Percentiles rank a stretch among this genome's conserved stretches.
Evolutionary conservation across 2,113 vertebrate species (phyloP).

Genomic region (Pomatostomus ruficeps): DNA sequence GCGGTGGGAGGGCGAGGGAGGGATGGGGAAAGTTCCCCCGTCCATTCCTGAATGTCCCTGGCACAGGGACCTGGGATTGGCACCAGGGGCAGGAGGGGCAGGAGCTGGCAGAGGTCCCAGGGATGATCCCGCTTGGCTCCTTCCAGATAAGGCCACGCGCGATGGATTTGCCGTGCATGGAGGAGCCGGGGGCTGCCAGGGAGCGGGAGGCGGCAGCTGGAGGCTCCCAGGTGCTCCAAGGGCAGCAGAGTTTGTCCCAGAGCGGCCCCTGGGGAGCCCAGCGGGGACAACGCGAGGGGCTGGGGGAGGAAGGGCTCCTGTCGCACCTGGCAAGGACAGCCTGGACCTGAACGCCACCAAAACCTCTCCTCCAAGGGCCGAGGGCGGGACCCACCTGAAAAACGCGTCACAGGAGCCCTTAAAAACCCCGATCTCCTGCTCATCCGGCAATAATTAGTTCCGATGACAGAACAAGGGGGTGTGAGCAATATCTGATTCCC

Average conservation of each 20-base stretch:
- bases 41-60: neutral
- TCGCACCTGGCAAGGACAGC: rapidly evolving
- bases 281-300: rapidly evolving
- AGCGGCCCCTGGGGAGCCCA: neutral
- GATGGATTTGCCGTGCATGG: neutral
- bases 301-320: neutral
- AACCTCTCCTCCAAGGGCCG: neutral
- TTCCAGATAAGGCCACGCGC: neutral
- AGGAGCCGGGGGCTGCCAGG: rapidly evolving
- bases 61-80: rapidly evolving
- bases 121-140: neutral
- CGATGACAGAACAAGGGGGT: rapidly evolving
- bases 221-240: neutral
- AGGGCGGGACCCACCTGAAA: neutral
- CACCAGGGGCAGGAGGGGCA: neutral
- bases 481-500: neutral
- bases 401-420: rapidly evolving
- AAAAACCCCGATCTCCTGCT: rapidly evolving
- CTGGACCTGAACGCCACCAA: neutral
- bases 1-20: neutral
- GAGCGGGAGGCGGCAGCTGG: neutral
- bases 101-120: neutral
- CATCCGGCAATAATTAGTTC: neutral
- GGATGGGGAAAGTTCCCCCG: neutral
- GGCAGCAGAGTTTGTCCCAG: neutral